These are phyloP conservation scores for Montipora capitata DNA, from an alignment of 92 coral and sea anemone genomes.

Conservation along the genomic window DNA sequence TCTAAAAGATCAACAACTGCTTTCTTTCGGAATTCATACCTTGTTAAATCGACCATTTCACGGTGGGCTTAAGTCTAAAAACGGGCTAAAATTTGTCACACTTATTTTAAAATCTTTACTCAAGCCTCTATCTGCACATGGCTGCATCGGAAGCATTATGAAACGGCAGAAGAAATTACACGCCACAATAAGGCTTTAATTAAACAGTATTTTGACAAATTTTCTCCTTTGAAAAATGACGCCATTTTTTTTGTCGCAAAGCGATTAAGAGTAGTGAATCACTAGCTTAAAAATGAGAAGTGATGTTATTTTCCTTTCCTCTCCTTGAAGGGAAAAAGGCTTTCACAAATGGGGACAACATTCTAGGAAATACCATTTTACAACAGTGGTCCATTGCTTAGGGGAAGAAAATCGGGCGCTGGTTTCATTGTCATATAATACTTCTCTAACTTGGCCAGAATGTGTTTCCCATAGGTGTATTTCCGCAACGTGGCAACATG, in stretches of 20 bases:
- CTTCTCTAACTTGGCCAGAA: conserved; percentile 97
- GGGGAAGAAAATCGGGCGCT: conserved; percentile 84
- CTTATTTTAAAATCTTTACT: not conserved
- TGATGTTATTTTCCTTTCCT: not conserved
- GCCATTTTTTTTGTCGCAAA: too few species aligned
- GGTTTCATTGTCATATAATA: conserved; percentile 93
- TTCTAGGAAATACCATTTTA: conserved; percentile 10
- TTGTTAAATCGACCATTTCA: not conserved
- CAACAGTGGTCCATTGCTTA: conserved; percentile 87
- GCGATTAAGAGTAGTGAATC: not conserved
- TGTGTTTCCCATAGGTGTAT: conserved; percentile 99
- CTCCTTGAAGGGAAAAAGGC: not conserved
- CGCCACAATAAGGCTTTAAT: too few species aligned
- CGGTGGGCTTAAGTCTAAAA: not conserved
- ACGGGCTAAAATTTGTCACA: not conserved
- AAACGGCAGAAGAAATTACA: too few species aligned
- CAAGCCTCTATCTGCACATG: not conserved
- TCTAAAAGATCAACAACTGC: not conserved
- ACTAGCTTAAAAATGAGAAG: not conserved
- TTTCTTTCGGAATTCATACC: not conserved
- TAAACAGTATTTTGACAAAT: too few species aligned
- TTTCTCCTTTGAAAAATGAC: too few species aligned
- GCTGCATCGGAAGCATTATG: too few species aligned
- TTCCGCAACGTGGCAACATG: conserved; percentile 96
- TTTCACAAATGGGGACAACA: not conserved